These are phyloP conservation scores for Chromoteleia sp. DNA, from an alignment of 2,888 invertebrate genomes.

Conservation along the genomic window DNA sequence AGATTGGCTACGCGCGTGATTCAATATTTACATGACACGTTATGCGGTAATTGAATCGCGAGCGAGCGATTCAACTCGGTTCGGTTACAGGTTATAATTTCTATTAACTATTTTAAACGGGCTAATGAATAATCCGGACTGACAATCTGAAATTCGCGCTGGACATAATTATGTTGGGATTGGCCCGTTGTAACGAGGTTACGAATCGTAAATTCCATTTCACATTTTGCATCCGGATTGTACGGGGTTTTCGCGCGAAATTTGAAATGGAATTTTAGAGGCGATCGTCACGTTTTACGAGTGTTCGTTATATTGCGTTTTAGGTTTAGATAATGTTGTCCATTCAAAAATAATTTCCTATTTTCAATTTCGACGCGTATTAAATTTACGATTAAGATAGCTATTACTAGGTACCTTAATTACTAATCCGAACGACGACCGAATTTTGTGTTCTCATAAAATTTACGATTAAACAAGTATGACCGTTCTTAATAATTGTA, in stretches of 20 bases:
- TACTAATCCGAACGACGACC: too few relatives aligned
- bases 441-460: too few relatives aligned
- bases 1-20: constrained; percentile 34
- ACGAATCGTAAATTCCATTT: constrained; percentile 51
- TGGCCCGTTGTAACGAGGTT: constrained; percentile 46
- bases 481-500: too few relatives aligned
- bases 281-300: constrained; percentile 1
- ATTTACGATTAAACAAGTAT: too few relatives aligned
- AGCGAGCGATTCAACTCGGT: constrained; percentile 8
- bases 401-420: too few relatives aligned
- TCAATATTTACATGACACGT: constrained; percentile 53
- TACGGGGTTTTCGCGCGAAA: constrained; percentile 4
- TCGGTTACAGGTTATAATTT: constrained; percentile 51
- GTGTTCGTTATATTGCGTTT: background rate
- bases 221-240: constrained; percentile 11
- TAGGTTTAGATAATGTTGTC: too few relatives aligned
- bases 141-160: constrained; percentile 52
- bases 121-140: constrained; percentile 46
- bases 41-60: constrained; percentile 49
- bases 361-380: background rate
- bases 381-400: too few relatives aligned
- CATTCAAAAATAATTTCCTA: background rate
- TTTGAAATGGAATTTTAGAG: constrained; percentile 18
- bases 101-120: constrained; percentile 54
- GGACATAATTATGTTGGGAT: constrained; percentile 53